A percentile compares a stretch with the other conserved stretches of the same genome.
Evolutionary conservation across 1,140 invertebrate genomes (phyloP).

Genomic region (Cydia splendana): DNA sequence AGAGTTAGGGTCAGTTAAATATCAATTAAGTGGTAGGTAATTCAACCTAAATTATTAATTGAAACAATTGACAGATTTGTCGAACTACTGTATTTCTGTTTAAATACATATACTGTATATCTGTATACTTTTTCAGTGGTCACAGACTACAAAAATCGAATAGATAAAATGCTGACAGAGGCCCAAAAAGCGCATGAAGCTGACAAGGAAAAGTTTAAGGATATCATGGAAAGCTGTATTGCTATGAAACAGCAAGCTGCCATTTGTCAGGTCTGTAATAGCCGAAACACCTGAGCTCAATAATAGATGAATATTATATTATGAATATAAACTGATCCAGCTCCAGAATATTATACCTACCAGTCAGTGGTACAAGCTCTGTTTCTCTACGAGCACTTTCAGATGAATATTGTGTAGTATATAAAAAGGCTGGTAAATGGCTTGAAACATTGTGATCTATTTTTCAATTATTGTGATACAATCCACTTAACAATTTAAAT

Average conservation of each 20-base stretch:
- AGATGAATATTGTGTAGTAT: too few species aligned
- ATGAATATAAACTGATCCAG: too few species aligned
- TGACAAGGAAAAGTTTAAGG: constrained; percentile 63
- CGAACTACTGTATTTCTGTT: background rate
- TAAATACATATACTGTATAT: too few species aligned
- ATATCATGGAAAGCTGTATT: constrained; percentile 69
- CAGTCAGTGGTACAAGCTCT: too few species aligned
- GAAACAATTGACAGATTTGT: constrained; percentile 1
- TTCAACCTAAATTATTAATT: too few species aligned
- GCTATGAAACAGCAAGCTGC: constrained; percentile 67
- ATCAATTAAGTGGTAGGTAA: constrained; percentile 63
- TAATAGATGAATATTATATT: constrained; percentile 4
- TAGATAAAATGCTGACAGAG: constrained; percentile 64
- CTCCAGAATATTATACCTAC: too few species aligned
- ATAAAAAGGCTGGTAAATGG: too few species aligned
- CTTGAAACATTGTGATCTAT: too few species aligned
- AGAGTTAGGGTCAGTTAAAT: constrained; percentile 65
- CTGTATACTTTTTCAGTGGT: constrained; percentile 54
- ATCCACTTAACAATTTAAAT: too few species aligned
- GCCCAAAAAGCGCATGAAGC: constrained; percentile 55
- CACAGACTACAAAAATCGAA: constrained; percentile 66
- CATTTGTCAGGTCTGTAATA: constrained; percentile 62
- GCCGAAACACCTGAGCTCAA: constrained; percentile 5
- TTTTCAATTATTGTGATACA: too few species aligned
- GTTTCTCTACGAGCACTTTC: too few species aligned